Evolutionary conservation across 2,888 invertebrate genomes (phyloP), one percentile per base, ranked within the genome.

Genomic region (Podotricha telesiphe): DNA sequence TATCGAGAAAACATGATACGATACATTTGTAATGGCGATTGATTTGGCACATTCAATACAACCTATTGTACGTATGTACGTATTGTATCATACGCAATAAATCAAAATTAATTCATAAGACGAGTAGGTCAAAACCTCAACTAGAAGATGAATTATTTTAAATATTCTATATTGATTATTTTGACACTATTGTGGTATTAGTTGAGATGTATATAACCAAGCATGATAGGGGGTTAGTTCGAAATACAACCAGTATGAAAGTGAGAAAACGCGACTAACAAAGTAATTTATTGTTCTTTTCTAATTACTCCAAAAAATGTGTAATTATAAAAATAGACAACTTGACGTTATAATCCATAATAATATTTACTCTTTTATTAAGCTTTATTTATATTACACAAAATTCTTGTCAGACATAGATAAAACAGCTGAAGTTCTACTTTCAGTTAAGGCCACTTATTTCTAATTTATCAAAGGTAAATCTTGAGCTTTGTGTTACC

Each of bases 41-140:
- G 62, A 62, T 70, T 68, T 55, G 48, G 64, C 56, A 65, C 61
- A 68, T 68, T 58, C 67, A 65, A 62, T 55, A 62, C 65, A n/a
- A 20, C 53, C 42, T 34, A 70, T 68, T 67, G n/a, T n/a, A n/a
- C n/a, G n/a, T n/a, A n/a, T n/a, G n/a, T n/a, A n/a, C n/a, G n/a
- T n/a, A n/a, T n/a, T n/a, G 65, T 55, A 62, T 48, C 40, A n/a
- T n/a, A 45, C 50, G 63, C 48, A 65, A 68, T 62, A 63, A 40
- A 58, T 50, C 56, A 63, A 48, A 56, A 50, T 45, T 63, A 55
- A 62, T 62, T 55, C 47, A 62, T 40, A 40, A 15, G 3, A 11
- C n/a, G 51, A 53, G 17, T 17, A 17, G 67, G 59, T 42, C 28
- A 37, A 34, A 48, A 34, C 42, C 59, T 55, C 34, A 45, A 22